Percentiles rank a stretch among this genome's conserved stretches.
Conservation (phyloP, 2,888 invertebrate species). For the Galerucella nymphaeae region DNA sequence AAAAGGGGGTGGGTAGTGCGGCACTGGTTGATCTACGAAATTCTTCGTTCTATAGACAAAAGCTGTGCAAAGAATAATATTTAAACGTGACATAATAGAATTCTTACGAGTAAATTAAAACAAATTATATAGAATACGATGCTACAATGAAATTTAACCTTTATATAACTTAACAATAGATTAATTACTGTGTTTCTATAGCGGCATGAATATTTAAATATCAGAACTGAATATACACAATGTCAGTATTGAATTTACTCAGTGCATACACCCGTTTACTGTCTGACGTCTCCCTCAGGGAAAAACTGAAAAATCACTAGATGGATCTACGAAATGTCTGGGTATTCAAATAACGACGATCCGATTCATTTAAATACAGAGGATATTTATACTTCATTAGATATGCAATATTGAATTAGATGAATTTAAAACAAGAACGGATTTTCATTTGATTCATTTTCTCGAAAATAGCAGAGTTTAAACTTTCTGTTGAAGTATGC, state of each 20-base stretch:
- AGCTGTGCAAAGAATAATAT: conserved; percentile 39
- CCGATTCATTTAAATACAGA: conserved; percentile 38
- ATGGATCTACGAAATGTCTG: conserved; percentile 47
- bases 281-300: conserved; percentile 49
- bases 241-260: conserved; percentile 62
- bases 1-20: neutral
- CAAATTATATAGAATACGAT: conserved; percentile 65
- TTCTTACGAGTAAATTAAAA: conserved; percentile 66
- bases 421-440: conserved; percentile 18
- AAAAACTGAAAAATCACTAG: conserved; percentile 53
- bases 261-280: conserved; percentile 54
- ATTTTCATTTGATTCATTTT: conserved; percentile 5
- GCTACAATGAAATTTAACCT: conserved; percentile 64
- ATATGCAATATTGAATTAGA: conserved; percentile 26
- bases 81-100: conserved; percentile 51
- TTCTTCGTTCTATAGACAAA: conserved; percentile 28
- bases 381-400: conserved; percentile 39
- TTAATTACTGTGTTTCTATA: conserved; percentile 66
- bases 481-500: neutral
- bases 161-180: conserved; percentile 66
- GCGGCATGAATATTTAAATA: conserved; percentile 64
- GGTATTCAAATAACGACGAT: conserved; percentile 38
- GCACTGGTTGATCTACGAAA: conserved; percentile 11
- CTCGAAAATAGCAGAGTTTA: neutral
- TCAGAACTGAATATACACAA: conserved; percentile 62